Evolutionary conservation across 2,113 vertebrate genomes (phyloP).

Genomic region (Heterotilapia buettikoferi): DNA sequence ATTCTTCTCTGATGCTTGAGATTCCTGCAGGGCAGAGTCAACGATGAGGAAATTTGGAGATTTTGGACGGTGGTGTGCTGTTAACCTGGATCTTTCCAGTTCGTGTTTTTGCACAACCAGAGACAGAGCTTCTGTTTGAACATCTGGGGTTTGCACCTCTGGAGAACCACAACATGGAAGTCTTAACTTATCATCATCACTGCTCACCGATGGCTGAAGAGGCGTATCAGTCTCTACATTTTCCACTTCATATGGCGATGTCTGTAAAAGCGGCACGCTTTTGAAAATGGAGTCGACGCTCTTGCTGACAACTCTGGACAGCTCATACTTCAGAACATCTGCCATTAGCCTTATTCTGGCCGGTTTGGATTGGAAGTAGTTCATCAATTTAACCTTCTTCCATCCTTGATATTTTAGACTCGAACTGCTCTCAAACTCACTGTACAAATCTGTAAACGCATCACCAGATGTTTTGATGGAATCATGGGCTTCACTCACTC

Average conservation of each 20-base stretch:
- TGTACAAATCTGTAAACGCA: not conserved
- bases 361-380: constrained; percentile 20
- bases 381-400: constrained; percentile 27
- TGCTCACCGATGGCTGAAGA: not conserved
- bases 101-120: constrained; percentile 58
- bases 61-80: constrained; percentile 33
- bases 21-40: constrained; percentile 39
- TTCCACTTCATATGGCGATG: not conserved
- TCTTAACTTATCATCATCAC: not conserved
- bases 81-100: constrained; percentile 32
- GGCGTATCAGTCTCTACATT: not conserved
- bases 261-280: constrained; percentile 36
- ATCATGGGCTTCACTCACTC: not conserved
- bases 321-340: constrained; percentile 78
- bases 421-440: not conserved
- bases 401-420: not conserved
- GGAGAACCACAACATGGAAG: constrained; percentile 34
- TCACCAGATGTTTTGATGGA: not conserved
- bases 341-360: constrained; percentile 62
- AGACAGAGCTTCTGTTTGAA: constrained; percentile 66
- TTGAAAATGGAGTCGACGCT: constrained; percentile 83
- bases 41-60: constrained; percentile 16
- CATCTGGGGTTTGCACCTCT: constrained; percentile 33
- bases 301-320: constrained; percentile 72
- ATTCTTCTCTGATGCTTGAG: constrained; percentile 59